A percentile compares a stretch with the other conserved stretches of the same genome.
Conservation (phyloP, 2,797 vertebrate genomes). For the Buphagus erythrorhynchus region DNA sequence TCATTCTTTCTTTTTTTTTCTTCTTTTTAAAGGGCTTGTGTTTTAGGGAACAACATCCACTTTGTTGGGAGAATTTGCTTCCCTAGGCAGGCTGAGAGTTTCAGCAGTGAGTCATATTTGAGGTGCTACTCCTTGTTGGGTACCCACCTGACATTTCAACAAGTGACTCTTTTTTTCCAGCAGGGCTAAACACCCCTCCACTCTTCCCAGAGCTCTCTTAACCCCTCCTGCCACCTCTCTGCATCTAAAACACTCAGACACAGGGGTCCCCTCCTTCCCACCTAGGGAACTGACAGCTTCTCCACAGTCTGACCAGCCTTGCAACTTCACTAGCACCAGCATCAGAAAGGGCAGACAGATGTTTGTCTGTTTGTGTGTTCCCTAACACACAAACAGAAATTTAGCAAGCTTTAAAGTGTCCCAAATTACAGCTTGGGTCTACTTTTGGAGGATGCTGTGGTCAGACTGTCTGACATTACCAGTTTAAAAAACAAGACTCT, state of each 20-base stretch:
- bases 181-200: neutral
- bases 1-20: conserved; percentile 37
- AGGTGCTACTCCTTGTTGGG: conserved; percentile 26
- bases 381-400: conserved; percentile 15
- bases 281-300: neutral
- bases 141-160: conserved; percentile 48
- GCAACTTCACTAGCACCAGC: neutral
- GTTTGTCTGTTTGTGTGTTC: too few relatives aligned
- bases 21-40: conserved; percentile 52
- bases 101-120: conserved; percentile 33
- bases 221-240: neutral
- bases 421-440: conserved; percentile 39
- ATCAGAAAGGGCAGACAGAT: neutral
- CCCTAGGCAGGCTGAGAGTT: neutral
- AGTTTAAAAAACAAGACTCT: conserved; percentile 43
- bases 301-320: neutral
- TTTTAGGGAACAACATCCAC: conserved; percentile 64
- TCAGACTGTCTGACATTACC: conserved; percentile 24
- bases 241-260: neutral
- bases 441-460: conserved; percentile 37
- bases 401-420: conserved; percentile 41
- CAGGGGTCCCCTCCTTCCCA: neutral
- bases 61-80: conserved; percentile 57
- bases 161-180: conserved; percentile 33
- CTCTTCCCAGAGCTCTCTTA: neutral